A percentile compares a stretch with the other conserved stretches of the same genome.
These are phyloP conservation scores for Caenorhabditis sp. DNA, from an alignment of 2,888 invertebrate genomes.

Conservation along the genomic window DNA sequence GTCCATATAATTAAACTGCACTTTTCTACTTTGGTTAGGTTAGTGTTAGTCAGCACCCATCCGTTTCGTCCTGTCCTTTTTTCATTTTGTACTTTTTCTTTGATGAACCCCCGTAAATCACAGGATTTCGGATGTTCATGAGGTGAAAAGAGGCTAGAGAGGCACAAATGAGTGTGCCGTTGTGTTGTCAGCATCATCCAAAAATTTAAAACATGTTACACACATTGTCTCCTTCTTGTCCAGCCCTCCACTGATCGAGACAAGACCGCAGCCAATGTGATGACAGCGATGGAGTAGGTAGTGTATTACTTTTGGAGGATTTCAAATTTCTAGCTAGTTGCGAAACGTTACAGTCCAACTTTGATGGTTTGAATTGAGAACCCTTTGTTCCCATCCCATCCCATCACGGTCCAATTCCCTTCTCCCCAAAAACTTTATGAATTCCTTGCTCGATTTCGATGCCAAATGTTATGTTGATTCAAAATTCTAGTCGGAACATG, in stretches of 20 bases:
- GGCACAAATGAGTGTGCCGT: too few relatives aligned
- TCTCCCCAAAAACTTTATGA: neutral
- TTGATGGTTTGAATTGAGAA: too few relatives aligned
- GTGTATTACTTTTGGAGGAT: too few relatives aligned
- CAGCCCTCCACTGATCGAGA: slow-evolving; percentile 13
- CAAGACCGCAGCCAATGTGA: slow-evolving; percentile 20
- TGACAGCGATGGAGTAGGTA: neutral
- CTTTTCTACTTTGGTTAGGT: slow-evolving; percentile 58
- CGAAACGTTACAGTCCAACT: too few relatives aligned
- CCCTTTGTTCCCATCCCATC: too few relatives aligned
- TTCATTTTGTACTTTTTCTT: slow-evolving; percentile 4
- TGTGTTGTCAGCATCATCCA: slow-evolving; percentile 43
- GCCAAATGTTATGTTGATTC: neutral
- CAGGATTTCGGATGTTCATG: neutral
- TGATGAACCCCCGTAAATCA: too few relatives aligned
- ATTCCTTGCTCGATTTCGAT: neutral
- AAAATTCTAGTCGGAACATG: neutral
- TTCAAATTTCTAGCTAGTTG: too few relatives aligned
- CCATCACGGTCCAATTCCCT: too few relatives aligned
- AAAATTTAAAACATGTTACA: slow-evolving; percentile 56
- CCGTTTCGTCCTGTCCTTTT: slow-evolving; percentile 9
- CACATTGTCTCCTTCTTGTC: slow-evolving; percentile 52
- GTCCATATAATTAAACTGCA: slow-evolving; percentile 57
- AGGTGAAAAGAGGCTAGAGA: too few relatives aligned
- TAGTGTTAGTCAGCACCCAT: slow-evolving; percentile 48